Evolutionary conservation across 2,888 invertebrate genomes (phyloP).

Genomic region (Lacanobia oleracea): DNA sequence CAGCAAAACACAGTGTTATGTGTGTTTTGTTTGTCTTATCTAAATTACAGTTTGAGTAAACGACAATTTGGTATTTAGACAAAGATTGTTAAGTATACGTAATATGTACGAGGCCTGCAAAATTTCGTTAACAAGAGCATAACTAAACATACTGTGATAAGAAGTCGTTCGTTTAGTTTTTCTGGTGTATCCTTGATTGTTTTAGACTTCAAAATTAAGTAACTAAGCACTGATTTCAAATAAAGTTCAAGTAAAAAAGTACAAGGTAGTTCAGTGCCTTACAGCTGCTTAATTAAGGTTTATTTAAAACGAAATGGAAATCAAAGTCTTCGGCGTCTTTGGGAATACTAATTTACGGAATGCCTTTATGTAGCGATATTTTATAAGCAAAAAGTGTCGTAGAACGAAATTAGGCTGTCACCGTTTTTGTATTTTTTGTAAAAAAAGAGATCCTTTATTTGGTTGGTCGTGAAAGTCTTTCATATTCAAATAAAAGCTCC

Average conservation of each 20-base stretch:
- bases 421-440: conserved; percentile 44
- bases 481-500: conserved; percentile 78
- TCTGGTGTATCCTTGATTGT: conserved; percentile 3
- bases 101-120: not conserved
- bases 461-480: conserved; percentile 70
- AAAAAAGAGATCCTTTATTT: conserved; percentile 58
- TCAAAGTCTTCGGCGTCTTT: conserved; percentile 33
- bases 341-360: conserved; percentile 44
- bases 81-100: conserved; percentile 23
- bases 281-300: conserved; percentile 30
- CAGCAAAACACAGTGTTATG: conserved; percentile 41
- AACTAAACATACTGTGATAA: conserved; percentile 9
- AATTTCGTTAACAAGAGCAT: conserved; percentile 24
- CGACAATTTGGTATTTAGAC: conserved; percentile 41
- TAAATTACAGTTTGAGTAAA: conserved; percentile 30
- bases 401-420: conserved; percentile 35
- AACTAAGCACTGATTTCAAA: conserved; percentile 20
- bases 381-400: conserved; percentile 34
- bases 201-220: conserved; percentile 14
- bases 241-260: conserved; percentile 21
- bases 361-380: conserved; percentile 23
- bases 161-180: conserved; percentile 12
- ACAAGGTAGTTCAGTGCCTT: conserved; percentile 26
- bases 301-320: conserved; percentile 45
- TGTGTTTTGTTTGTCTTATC: conserved; percentile 53